phyloP scores from a whole-genome alignment of 2,797 vertebrate species.

The Hypotaenidia okinawae region DNA sequence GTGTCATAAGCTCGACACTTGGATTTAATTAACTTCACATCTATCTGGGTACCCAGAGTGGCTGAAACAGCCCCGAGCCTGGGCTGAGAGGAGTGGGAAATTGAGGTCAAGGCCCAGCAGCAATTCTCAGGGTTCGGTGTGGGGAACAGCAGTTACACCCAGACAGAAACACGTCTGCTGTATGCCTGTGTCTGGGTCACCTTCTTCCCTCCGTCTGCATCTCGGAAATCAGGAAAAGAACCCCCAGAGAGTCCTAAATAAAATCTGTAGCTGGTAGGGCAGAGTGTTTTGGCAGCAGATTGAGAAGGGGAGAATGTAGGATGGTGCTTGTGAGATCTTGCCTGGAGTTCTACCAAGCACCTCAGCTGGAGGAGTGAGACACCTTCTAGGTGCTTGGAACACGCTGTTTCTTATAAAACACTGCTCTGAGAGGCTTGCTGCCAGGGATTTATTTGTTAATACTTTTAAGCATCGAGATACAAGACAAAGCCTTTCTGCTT shows the following conservation, averaged over 20 bases:
- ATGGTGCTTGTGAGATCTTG: neutral
- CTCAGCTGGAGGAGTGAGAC: neutral
- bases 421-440: neutral
- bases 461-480: neutral
- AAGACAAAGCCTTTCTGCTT: neutral
- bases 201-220: neutral
- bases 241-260: neutral
- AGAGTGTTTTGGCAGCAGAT: neutral
- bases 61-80: neutral
- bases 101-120: conserved; percentile 10
- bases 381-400: neutral
- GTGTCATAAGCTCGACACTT: neutral
- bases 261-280: neutral
- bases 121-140: neutral
- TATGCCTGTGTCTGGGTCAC: neutral
- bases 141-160: neutral
- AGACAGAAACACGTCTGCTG: neutral
- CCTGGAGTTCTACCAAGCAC: neutral
- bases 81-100: neutral
- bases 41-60: neutral
- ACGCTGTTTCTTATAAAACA: neutral
- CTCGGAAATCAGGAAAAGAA: neutral
- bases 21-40: conserved; percentile 24
- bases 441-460: neutral
- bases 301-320: neutral